phyloP scores from a whole-genome alignment of 2,888 invertebrate genomes.

The Caenorhabditis sinica region DNA sequence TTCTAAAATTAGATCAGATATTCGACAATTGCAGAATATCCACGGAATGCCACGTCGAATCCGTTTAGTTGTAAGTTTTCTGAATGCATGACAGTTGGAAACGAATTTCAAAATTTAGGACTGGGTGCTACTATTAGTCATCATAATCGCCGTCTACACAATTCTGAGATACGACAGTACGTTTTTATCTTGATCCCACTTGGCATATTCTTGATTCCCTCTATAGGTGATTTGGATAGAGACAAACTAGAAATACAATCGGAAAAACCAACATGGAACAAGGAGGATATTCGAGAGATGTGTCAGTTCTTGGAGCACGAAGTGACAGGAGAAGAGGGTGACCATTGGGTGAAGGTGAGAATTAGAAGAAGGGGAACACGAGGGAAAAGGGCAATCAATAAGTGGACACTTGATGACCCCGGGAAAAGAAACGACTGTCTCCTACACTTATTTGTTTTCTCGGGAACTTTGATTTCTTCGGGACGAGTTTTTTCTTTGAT shows the following conservation, averaged over 20 bases:
- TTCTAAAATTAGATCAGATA: neutral
- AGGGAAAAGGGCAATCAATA: constrained; percentile 5
- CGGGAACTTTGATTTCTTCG: neutral
- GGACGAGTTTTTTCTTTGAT: no score
- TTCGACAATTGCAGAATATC: constrained; percentile 26
- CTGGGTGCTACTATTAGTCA: constrained; percentile 42
- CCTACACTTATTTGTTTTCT: neutral
- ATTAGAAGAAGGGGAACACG: neutral
- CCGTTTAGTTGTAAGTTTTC: constrained; percentile 31
- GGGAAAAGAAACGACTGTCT: neutral
- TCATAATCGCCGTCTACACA: constrained; percentile 40
- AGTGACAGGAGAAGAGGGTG: constrained; percentile 74
- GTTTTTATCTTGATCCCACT: neutral
- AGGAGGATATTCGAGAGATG: constrained; percentile 68
- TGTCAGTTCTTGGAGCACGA: constrained; percentile 79
- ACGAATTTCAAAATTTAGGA: constrained; percentile 23
- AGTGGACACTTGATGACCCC: neutral
- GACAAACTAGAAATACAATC: constrained; percentile 3
- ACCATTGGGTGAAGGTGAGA: constrained; percentile 52
- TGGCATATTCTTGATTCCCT: neutral
- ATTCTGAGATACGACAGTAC: constrained; percentile 38
- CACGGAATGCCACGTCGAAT: constrained; percentile 51
- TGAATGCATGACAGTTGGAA: neutral
- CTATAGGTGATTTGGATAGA: constrained; percentile 9
- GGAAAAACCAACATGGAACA: constrained; percentile 33